phyloP scores from a whole-genome alignment of 2,888 invertebrate species.

The Meteorus cinctellus region DNA sequence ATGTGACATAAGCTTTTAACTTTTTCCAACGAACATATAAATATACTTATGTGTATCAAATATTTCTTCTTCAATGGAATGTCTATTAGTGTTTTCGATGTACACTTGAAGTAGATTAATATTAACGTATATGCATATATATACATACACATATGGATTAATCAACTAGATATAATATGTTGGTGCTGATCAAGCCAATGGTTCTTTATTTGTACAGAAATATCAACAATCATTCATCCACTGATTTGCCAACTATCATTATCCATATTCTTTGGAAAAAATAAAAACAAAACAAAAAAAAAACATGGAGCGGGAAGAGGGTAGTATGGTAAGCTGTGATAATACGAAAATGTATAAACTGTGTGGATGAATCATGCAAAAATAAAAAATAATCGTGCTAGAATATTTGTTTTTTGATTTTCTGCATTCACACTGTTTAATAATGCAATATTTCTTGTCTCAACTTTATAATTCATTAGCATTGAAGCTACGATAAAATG shows the following conservation, averaged over 20 bases:
- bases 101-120: not conserved
- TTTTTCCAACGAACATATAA: not conserved
- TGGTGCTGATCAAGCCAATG: not conserved
- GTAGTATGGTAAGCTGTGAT: conserved; percentile 10
- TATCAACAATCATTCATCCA: not conserved
- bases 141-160: not conserved
- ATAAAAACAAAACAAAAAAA: not conserved
- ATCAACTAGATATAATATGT: not conserved
- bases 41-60: not conserved
- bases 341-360: not conserved
- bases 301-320: not conserved
- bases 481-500: too few relatives aligned
- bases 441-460: too few relatives aligned
- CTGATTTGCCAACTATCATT: not conserved
- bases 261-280: not conserved
- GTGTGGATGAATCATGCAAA: not conserved
- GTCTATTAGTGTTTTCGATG: not conserved
- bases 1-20: not conserved
- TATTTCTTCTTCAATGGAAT: not conserved
- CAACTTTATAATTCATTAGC: too few relatives aligned
- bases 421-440: not conserved
- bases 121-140: not conserved
- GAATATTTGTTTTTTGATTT: not conserved
- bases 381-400: not conserved
- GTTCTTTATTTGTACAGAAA: not conserved